phyloP scores from a whole-genome alignment of 2,113 vertebrate species.

The Eubucco bourcierii region DNA sequence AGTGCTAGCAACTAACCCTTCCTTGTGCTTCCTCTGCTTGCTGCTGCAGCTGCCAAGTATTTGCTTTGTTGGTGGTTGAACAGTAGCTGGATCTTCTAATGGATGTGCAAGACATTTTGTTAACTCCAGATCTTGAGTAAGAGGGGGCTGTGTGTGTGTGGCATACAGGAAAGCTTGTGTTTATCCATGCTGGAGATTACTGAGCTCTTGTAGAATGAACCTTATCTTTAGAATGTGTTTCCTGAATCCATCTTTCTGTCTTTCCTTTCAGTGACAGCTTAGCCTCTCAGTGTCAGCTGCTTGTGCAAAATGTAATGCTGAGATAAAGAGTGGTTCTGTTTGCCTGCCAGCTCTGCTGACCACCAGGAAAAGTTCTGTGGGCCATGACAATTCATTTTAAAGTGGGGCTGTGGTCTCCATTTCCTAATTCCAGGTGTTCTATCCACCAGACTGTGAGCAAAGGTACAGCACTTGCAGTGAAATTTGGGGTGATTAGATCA shows the following conservation, averaged over 20 bases:
- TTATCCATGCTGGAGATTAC: slow-evolving; percentile 23
- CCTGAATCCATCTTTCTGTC: slow-evolving; percentile 55
- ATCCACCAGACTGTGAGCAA: background rate
- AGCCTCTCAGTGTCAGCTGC: slow-evolving; percentile 10
- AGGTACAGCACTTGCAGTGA: background rate
- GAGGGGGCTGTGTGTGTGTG: background rate
- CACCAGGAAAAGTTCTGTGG: background rate
- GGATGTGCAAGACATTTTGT: background rate
- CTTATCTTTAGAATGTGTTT: slow-evolving; percentile 58
- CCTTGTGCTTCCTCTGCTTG: background rate
- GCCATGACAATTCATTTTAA: background rate
- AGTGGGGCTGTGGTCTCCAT: background rate
- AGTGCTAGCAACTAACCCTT: background rate
- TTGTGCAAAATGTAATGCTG: background rate
- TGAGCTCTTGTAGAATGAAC: slow-evolving; percentile 5
- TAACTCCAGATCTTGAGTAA: background rate
- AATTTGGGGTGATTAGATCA: background rate
- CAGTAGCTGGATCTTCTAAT: slow-evolving; percentile 1
- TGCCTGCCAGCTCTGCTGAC: slow-evolving; percentile 22
- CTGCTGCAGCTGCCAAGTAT: background rate
- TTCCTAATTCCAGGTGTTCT: background rate
- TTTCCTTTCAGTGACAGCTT: slow-evolving; percentile 47
- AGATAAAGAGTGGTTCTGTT: slow-evolving; percentile 29
- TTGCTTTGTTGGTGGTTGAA: background rate
- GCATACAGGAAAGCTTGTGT: slow-evolving; percentile 16